These are phyloP conservation scores for Lepeophtheirus nordmannii DNA, from an alignment of 2,888 invertebrate genomes.

Conservation along the genomic window DNA sequence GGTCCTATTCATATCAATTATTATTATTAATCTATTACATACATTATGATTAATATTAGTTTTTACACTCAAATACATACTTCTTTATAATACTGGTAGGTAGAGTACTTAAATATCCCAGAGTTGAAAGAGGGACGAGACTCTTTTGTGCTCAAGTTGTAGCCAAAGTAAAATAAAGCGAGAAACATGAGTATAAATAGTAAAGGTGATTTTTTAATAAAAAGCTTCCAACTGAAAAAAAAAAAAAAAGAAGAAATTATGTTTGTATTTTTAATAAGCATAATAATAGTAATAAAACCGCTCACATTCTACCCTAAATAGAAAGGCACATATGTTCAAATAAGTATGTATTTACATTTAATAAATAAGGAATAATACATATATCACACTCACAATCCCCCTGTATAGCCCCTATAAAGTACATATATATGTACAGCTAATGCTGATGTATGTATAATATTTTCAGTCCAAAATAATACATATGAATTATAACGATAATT, in stretches of 20 bases:
- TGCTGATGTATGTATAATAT: no score
- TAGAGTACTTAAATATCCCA: neutral
- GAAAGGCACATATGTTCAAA: no score
- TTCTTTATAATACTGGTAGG: slow-evolving; percentile 2
- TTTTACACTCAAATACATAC: neutral
- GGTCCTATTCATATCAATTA: neutral
- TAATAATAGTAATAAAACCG: no score
- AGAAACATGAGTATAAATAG: neutral
- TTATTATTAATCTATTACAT: neutral
- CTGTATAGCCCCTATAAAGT: no score
- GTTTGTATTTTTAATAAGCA: neutral
- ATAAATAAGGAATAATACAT: no score
- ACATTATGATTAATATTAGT: neutral
- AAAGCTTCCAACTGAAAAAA: slow-evolving; percentile 14
- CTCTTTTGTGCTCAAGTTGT: neutral
- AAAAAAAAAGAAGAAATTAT: no score
- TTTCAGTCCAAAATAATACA: no score
- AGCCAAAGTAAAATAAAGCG: neutral
- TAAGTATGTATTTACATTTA: no score
- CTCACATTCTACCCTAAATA: no score
- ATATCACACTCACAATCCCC: no score
- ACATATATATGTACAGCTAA: no score
- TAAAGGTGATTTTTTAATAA: slow-evolving; percentile 10
- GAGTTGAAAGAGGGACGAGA: neutral
- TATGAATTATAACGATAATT: no score